Percentiles rank a stretch among this genome's conserved stretches.
These are phyloP conservation scores for Nestor notabilis DNA, from an alignment of 2,113 vertebrate genomes.

Conservation along the genomic window DNA sequence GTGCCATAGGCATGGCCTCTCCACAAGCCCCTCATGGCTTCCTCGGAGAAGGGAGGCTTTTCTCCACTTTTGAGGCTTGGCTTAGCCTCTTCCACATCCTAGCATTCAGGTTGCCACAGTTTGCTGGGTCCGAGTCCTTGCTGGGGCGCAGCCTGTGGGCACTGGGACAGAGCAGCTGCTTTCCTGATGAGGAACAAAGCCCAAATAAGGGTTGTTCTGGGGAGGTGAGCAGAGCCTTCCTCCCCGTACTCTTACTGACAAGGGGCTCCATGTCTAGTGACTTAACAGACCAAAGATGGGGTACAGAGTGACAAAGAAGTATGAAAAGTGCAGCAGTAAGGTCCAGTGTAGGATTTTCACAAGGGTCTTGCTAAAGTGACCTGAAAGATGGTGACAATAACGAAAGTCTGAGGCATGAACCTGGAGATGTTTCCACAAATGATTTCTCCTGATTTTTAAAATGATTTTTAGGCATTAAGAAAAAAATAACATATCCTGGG, in stretches of 20 bases:
- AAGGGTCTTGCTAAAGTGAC: neutral
- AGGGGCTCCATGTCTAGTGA: neutral
- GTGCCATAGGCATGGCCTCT: neutral
- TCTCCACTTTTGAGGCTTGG: neutral
- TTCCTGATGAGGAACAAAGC: neutral
- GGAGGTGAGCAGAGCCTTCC: neutral
- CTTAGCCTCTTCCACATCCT: neutral
- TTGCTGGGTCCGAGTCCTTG: fast-evolving
- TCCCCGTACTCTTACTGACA: neutral
- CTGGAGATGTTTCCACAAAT: neutral
- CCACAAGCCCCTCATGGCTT: neutral
- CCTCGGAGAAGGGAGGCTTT: neutral
- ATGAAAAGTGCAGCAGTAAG: neutral
- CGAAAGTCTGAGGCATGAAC: neutral
- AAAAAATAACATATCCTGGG: neutral
- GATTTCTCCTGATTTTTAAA: neutral
- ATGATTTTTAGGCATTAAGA: neutral
- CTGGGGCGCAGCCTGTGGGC: neutral
- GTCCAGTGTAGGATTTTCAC: neutral
- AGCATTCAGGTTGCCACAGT: fast-evolving
- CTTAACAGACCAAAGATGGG: neutral
- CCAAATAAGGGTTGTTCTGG: neutral
- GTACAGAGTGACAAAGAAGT: neutral
- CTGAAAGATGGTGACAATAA: neutral
- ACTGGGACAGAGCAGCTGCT: neutral